Evolutionary conservation across 2,888 invertebrate genomes (phyloP).

Genomic region (Dicycla oo): DNA sequence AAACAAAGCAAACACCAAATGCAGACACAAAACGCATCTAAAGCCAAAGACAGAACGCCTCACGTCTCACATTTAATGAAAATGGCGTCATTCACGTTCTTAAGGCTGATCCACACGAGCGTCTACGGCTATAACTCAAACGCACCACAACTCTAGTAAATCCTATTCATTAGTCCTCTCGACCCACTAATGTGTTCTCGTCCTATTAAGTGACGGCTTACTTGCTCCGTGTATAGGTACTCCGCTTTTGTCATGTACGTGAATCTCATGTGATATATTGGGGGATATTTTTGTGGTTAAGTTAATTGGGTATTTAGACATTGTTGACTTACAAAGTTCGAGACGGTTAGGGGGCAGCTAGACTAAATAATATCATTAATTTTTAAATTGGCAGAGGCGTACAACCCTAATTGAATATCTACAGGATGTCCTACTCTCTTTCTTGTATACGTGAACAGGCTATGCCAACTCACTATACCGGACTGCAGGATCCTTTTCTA

Average conservation of each 20-base stretch:
- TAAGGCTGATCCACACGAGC: conserved; percentile 60
- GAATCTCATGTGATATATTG: conserved; percentile 18
- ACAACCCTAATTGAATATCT: no score
- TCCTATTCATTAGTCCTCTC: conserved; percentile 66
- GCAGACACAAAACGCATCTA: conserved; percentile 20
- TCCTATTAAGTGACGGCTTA: conserved; percentile 65
- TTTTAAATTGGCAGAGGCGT: background rate
- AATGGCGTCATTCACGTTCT: conserved; percentile 58
- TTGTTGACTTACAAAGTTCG: background rate
- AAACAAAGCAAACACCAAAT: background rate
- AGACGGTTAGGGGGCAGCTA: background rate
- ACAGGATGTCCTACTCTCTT: no score
- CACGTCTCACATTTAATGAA: conserved; percentile 52
- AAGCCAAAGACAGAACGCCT: conserved; percentile 30
- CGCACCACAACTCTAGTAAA: conserved; percentile 64
- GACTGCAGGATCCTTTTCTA: no score
- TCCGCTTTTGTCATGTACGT: conserved; percentile 41
- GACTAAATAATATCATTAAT: background rate
- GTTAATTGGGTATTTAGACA: conserved; percentile 4
- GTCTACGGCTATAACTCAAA: conserved; percentile 65
- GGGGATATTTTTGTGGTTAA: conserved; percentile 7
- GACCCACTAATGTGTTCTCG: conserved; percentile 62
- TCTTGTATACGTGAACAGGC: no score
- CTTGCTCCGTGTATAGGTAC: conserved; percentile 28
- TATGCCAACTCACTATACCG: no score